Conservation (phyloP, 2,113 vertebrate genomes). For the Rhegmatorhina hoffmannsi region DNA sequence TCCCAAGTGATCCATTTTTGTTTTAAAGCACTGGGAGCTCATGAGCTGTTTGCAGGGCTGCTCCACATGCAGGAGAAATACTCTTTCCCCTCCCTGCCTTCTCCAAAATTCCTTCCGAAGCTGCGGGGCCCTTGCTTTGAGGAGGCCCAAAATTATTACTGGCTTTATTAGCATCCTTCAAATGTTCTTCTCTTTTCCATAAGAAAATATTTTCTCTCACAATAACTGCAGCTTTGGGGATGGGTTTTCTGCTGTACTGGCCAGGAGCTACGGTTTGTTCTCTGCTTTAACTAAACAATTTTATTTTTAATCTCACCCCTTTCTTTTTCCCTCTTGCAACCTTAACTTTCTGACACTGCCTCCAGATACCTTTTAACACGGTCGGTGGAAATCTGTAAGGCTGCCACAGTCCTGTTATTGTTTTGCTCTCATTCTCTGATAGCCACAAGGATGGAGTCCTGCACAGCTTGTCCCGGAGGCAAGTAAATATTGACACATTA, state of each 20-base stretch:
- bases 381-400: conserved; percentile 41
- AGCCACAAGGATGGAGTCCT: conserved; percentile 59
- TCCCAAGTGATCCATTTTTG: conserved; percentile 53
- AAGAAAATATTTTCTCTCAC: conserved; percentile 64
- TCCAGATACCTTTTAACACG: conserved; percentile 45
- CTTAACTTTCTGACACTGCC: conserved; percentile 59
- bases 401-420: conserved; percentile 61
- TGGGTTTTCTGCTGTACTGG: not conserved
- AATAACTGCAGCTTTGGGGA: conserved; percentile 45
- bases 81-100: not conserved
- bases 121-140: conserved; percentile 27
- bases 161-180: conserved; percentile 59
- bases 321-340: conserved; percentile 15
- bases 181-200: conserved; percentile 53
- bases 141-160: conserved; percentile 48
- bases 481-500: conserved; percentile 66
- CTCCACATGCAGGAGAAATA: not conserved
- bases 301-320: conserved; percentile 34
- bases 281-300: conserved; percentile 56
- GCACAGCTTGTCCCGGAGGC: conserved; percentile 45
- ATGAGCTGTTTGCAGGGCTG: not conserved
- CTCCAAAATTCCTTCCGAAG: not conserved
- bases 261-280: conserved; percentile 43
- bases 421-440: conserved; percentile 67
- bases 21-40: not conserved